A percentile compares a stretch with the other conserved stretches of the same genome.
phyloP scores from a whole-genome alignment of 1,140 invertebrate species.

The Heliconius melpomene region DNA sequence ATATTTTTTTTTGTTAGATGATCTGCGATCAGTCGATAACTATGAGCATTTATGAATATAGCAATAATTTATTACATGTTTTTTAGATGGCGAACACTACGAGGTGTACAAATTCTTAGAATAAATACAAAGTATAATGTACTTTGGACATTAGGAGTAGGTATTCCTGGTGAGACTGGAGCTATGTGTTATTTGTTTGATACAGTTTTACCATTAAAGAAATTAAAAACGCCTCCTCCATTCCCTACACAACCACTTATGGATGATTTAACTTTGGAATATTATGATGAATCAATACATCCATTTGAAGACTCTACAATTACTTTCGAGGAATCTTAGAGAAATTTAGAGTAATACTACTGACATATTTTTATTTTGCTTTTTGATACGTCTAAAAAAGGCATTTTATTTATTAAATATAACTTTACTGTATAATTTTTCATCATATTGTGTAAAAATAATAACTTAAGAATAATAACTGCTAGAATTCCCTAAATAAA shows the following conservation, averaged over 20 bases:
- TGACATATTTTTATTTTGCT: too few species aligned
- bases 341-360: too few species aligned
- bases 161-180: constrained; percentile 90
- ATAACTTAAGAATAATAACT: background rate
- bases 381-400: too few species aligned
- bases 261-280: constrained; percentile 85
- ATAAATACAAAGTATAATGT: constrained; percentile 97
- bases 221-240: constrained; percentile 83
- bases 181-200: constrained; percentile 92
- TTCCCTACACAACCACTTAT: constrained; percentile 90
- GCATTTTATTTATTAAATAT: too few species aligned
- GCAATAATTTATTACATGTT: background rate
- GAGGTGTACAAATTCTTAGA: constrained; percentile 91
- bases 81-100: constrained; percentile 84
- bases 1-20: too few species aligned
- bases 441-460: background rate
- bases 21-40: too few species aligned
- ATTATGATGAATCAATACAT: constrained; percentile 87
- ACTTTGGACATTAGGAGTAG: constrained; percentile 91
- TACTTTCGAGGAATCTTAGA: constrained; percentile 82
- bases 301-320: constrained; percentile 86
- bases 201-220: constrained; percentile 85
- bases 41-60: background rate
- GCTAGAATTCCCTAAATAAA: background rate
- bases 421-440: too few species aligned